Base-by-base conservation (phyloP, 2,113 vertebrate genomes). In the Gulo gulo region DNA sequence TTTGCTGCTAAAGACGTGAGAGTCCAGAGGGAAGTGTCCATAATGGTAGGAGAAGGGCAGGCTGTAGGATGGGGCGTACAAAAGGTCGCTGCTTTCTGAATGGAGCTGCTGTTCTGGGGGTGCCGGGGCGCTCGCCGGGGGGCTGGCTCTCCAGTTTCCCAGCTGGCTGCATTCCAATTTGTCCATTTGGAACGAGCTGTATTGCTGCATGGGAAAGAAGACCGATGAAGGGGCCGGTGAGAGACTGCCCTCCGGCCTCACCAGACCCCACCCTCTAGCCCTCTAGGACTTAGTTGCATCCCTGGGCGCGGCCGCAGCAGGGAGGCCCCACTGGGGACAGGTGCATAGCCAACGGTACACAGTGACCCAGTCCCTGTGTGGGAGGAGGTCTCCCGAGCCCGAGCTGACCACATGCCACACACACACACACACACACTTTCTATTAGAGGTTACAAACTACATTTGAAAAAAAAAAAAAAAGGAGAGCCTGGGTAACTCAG, bases 31-130 rank as follows among this genome's bases (percentile, higher is more conserved):
- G 69, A 98, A 99, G 98, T 98, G 99, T 94, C 99, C 99, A 3
- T 99, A 99, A 74, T 99, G 98, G 98, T 99, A 99, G 88, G 99
- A 99, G 96, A 99, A 99, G 88, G 99, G 99, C 97, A 99, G 98
- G 92, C 98, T 97, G 94, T 99, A 99, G 20, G 99, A 91, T 0
- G 99, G 98, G 55, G 98, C 94, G 11, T 99, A 99, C 93, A 99
- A 95, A 52, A 99, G 98, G 73, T 99, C 99, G 9, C 98, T 93
- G 78, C 97, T 98, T 85, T 99, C 99, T 20, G 99, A 97, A 88
- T 98, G 98, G 67, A 99, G 98, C 98, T 97, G 98, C 95, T 98
- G 99, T 88, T 99, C 99, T 73, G 98, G 99, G 83, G 99, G 97
- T 55, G 98, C 92, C 7, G 98, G 88, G 34, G 98, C 76, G 0